Conservation (phyloP, 2,888 invertebrate genomes). For the Ischnus inquisitorius region DNA sequence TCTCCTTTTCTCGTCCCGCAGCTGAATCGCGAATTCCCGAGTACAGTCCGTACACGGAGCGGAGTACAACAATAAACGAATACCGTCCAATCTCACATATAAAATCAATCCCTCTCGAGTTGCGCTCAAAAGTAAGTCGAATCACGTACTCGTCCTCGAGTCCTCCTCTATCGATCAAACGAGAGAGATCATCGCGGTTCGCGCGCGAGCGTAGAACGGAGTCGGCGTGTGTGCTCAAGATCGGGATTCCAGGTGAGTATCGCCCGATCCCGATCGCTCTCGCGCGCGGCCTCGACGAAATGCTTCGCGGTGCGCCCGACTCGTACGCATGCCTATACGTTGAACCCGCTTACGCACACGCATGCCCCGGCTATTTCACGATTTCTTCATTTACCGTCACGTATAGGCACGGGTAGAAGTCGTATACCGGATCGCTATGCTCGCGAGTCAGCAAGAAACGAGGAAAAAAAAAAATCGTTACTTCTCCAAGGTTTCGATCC, state of each 20-base stretch:
- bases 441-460: slow-evolving; percentile 23
- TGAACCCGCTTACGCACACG: slow-evolving; percentile 13
- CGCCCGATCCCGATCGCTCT: slow-evolving; percentile 46
- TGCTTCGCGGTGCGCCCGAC: slow-evolving; percentile 25
- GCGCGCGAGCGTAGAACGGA: slow-evolving; percentile 20
- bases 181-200: slow-evolving; percentile 57
- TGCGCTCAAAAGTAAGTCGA: slow-evolving; percentile 68
- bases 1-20: not conserved
- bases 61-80: not conserved
- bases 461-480: slow-evolving; percentile 59
- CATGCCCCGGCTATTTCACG: slow-evolving; percentile 40
- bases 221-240: slow-evolving; percentile 35
- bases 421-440: slow-evolving; percentile 33
- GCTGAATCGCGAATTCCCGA: not conserved
- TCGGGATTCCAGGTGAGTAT: slow-evolving; percentile 67
- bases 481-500: slow-evolving; percentile 66
- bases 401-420: not conserved
- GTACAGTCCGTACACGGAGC: not conserved
- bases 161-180: slow-evolving; percentile 70
- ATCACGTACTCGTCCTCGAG: slow-evolving; percentile 66
- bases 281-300: slow-evolving; percentile 61
- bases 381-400: slow-evolving; percentile 69
- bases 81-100: slow-evolving; percentile 17
- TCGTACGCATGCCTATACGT: slow-evolving; percentile 20
- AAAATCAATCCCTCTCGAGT: slow-evolving; percentile 39